These are phyloP conservation scores for Karalla daura DNA, from an alignment of 2,797 vertebrate genomes.

Conservation along the genomic window DNA sequence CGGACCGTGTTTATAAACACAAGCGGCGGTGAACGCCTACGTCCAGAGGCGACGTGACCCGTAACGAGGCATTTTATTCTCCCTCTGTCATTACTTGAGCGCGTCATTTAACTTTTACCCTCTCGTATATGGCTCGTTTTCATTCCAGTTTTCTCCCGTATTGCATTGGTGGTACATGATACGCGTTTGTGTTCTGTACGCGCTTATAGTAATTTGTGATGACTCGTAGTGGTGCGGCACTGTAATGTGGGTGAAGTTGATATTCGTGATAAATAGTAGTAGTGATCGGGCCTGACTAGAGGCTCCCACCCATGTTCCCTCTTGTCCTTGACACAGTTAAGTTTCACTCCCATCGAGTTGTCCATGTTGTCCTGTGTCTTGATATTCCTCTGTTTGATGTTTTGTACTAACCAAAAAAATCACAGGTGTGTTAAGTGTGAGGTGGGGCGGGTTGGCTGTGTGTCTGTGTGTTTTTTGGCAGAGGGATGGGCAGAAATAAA, in stretches of 20 bases:
- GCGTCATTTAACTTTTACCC: conserved; percentile 12
- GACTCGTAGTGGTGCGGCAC: neutral
- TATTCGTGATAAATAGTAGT: too few relatives aligned
- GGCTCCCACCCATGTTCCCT: too few relatives aligned
- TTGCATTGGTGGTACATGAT: conserved; percentile 12
- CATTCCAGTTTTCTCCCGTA: conserved; percentile 1
- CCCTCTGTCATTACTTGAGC: neutral
- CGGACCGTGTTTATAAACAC: conserved; percentile 80
- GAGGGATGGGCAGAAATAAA: neutral
- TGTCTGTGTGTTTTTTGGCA: too few relatives aligned
- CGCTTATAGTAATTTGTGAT: neutral
- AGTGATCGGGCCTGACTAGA: too few relatives aligned
- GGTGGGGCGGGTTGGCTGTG: conserved; percentile 18
- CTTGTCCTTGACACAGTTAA: conserved; percentile 1
- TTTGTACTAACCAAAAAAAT: too few relatives aligned
- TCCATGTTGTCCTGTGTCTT: too few relatives aligned
- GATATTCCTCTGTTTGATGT: too few relatives aligned
- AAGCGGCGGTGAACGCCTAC: conserved; percentile 65
- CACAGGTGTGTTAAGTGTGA: conserved; percentile 3
- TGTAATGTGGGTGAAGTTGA: neutral
- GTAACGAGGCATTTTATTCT: neutral
- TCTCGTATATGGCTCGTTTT: neutral
- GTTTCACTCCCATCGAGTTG: neutral
- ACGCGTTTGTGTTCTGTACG: neutral
- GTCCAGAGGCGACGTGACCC: neutral